Base-by-base conservation (phyloP, 2,888 invertebrate species). In the Thereva unica region DNA sequence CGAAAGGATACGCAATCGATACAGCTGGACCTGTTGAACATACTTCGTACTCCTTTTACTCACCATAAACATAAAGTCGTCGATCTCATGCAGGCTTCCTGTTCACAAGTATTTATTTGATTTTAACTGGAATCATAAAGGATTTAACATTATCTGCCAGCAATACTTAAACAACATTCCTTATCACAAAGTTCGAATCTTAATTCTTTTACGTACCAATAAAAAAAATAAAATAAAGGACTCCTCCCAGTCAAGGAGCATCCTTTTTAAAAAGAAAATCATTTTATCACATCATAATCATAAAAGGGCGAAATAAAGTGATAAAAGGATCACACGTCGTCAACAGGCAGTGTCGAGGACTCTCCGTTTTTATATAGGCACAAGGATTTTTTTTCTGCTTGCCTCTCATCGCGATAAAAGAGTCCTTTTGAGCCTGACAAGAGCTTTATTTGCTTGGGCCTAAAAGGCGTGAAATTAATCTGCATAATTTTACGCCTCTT, bases 401-500 rank as follows among this genome's bases (percentile, higher is more conserved):
- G 44, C 44, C 23, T 52, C 41, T 54, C 64, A 54, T 45, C 44
- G 45, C 53, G 53, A 64, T 64, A 38, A 54, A 64, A 54, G 9
- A 55, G 52, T 45, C 64, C 54, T 54, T 64, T 53, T 53, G 64
- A 64, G 54, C 44, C 45, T 64, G 54, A 64, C 53, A 64, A 64
- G 64, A 45, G 54, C 45, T 45, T 53, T 64, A 64, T 64, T 64
- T 64, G 53, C 64, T 54, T 64, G 54, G n/a, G 54, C 64, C 53
- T 64, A 80, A 80, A 80, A 80, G 80, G 80, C 80, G 80, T 80
- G 80, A 80, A 80, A 80, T 79, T 80, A 79, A 80, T 80, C 80
- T 80, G 78, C 80, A 80, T 80, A 80, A 80, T 78, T 79, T 78
- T 76, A 75, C 78, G 80, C 77, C 77, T 78, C 78, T 79, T 79